These are phyloP conservation scores for Mastomys coucha DNA, from an alignment of 2,113 vertebrate species.

Conservation along the genomic window DNA sequence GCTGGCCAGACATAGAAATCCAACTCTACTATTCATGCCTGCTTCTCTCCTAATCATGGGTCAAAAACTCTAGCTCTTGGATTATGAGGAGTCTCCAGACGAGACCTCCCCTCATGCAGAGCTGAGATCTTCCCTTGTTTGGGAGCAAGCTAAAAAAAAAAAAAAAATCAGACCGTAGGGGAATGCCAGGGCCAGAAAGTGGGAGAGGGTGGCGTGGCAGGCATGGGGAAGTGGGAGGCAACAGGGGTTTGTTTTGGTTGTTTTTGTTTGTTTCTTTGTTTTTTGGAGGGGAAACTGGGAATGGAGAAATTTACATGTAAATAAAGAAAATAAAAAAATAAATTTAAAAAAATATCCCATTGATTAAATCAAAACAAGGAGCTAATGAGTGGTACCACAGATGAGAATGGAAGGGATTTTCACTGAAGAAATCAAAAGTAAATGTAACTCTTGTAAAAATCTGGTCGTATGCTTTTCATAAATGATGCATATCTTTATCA, in stretches of 20 bases:
- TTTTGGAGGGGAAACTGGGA: too few species aligned
- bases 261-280: too few species aligned
- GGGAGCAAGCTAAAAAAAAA: slow-evolving; percentile 6
- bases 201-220: too few species aligned
- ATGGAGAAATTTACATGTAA: too few species aligned
- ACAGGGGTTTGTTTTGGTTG: too few species aligned
- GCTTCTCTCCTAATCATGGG: slow-evolving; percentile 67
- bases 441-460: slow-evolving; percentile 1
- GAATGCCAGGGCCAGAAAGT: too few species aligned
- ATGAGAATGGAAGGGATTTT: not conserved
- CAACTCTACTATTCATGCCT: slow-evolving; percentile 80
- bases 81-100: slow-evolving; percentile 67
- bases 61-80: slow-evolving; percentile 78
- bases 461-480: slow-evolving; percentile 9
- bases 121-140: not conserved
- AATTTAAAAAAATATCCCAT: not conserved
- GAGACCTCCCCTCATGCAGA: not conserved
- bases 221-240: too few species aligned
- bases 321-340: too few species aligned
- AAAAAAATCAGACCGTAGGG: too few species aligned
- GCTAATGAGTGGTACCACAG: not conserved
- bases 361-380: not conserved
- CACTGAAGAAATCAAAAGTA: slow-evolving; percentile 31
- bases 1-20: slow-evolving; percentile 84
- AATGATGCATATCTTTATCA: slow-evolving; percentile 52